These are phyloP conservation scores for Ennomos quercinarius DNA, from an alignment of 2,888 invertebrate species.

Conservation along the genomic window DNA sequence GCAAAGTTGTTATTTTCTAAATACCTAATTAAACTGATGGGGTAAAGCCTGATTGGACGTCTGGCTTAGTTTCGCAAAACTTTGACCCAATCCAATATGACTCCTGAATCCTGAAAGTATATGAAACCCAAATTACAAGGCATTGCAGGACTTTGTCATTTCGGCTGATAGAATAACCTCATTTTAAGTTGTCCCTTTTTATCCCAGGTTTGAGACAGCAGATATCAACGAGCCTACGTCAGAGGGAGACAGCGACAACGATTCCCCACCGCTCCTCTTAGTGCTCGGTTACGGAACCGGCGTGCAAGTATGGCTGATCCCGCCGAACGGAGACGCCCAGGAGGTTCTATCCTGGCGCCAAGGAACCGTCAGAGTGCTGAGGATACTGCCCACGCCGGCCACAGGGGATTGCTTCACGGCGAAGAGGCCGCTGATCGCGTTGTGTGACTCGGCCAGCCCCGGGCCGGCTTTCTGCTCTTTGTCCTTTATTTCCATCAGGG, in stretches of 20 bases:
- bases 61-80: no score
- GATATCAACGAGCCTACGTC: slow-evolving; percentile 92
- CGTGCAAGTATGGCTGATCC: slow-evolving; percentile 92
- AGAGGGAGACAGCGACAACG: slow-evolving; percentile 88
- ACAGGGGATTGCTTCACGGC: slow-evolving; percentile 90
- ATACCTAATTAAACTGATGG: no score
- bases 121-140: no score
- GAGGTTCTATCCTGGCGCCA: slow-evolving; percentile 98
- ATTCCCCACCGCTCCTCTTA: slow-evolving; percentile 92
- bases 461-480: slow-evolving; percentile 92
- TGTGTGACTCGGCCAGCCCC: slow-evolving; percentile 94
- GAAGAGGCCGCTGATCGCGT: slow-evolving; percentile 94
- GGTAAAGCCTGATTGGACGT: no score
- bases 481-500: slow-evolving; percentile 93
- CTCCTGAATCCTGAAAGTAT: no score
- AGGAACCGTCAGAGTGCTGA: slow-evolving; percentile 93
- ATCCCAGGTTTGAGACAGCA: slow-evolving; percentile 91
- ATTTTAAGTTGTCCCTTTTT: slow-evolving; percentile 1
- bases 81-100: no score
- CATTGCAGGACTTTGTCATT: no score
- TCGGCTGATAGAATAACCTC: no score
- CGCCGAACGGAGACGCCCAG: slow-evolving; percentile 96
- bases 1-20: no score
- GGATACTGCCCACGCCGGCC: slow-evolving; percentile 93
- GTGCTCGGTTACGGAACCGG: slow-evolving; percentile 88